These are phyloP conservation scores for Xylophagus ater DNA, from an alignment of 2,888 invertebrate species.

Conservation along the genomic window DNA sequence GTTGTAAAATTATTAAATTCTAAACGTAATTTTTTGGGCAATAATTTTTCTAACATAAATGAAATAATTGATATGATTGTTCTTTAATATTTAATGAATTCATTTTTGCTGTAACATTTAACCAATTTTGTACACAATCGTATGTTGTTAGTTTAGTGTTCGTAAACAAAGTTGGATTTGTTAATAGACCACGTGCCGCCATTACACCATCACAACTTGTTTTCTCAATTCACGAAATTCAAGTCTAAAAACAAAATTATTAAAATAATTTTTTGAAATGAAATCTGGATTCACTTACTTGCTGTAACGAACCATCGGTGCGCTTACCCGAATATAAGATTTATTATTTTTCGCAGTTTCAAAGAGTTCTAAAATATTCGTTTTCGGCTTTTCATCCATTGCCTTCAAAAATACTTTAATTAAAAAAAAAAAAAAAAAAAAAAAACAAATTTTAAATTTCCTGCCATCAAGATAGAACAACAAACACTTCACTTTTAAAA, in stretches of 20 bases:
- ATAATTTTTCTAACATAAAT: conserved; percentile 81
- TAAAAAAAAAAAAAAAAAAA: too few relatives aligned
- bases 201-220: conserved; percentile 77
- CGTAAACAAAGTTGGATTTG: conserved; percentile 82
- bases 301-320: conserved; percentile 95
- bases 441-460: conserved; percentile 97
- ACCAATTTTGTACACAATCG: conserved; percentile 72
- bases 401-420: too few relatives aligned
- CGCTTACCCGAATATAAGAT: conserved; percentile 64
- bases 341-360: conserved; percentile 41
- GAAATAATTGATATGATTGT: too few relatives aligned
- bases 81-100: too few relatives aligned
- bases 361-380: conserved; percentile 56
- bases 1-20: conserved; percentile 66
- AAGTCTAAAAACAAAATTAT: conserved; percentile 43
- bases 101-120: conserved; percentile 52
- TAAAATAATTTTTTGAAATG: conserved; percentile 3
- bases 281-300: too few relatives aligned
- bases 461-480: too few relatives aligned
- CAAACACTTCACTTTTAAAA: too few relatives aligned
- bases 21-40: conserved; percentile 59
- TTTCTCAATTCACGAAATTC: conserved; percentile 58
- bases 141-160: conserved; percentile 58
- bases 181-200: conserved; percentile 81
- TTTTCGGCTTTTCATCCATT: too few relatives aligned